Evolutionary conservation across 2,888 invertebrate species (phyloP).

Genomic region (Ornithoptera alexandrae): DNA sequence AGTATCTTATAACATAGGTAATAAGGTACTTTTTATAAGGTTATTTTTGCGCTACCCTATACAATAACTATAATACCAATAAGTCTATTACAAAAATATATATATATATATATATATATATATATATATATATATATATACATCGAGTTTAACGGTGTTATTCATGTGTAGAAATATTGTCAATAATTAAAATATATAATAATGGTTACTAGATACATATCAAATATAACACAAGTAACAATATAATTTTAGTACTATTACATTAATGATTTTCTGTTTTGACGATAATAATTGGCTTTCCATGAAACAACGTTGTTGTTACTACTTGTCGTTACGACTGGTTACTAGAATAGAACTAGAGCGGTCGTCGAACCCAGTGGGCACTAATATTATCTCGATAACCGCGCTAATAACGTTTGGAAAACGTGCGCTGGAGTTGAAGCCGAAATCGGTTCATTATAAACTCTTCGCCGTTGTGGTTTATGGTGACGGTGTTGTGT

Average conservation of each 20-base stretch:
- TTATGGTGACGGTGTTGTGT: conserved; percentile 30
- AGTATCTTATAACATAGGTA: too few species aligned
- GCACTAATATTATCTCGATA: conserved; percentile 67
- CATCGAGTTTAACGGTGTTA: background rate
- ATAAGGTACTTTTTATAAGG: too few species aligned
- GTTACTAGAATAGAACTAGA: conserved; percentile 69
- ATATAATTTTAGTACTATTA: conserved; percentile 18
- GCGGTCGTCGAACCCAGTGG: conserved; percentile 62
- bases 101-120: too few species aligned
- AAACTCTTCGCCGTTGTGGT: conserved; percentile 12
- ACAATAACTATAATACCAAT: background rate
- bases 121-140: too few species aligned
- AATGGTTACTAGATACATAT: background rate
- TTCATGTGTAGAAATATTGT: background rate
- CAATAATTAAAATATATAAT: background rate
- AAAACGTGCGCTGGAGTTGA: conserved; percentile 56
- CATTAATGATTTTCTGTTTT: conserved; percentile 33
- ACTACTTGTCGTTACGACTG: conserved; percentile 40
- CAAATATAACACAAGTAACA: background rate
- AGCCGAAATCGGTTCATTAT: conserved; percentile 39
- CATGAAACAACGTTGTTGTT: conserved; percentile 47
- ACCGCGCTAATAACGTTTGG: conserved; percentile 57
- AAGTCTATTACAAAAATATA: background rate
- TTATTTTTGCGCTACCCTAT: too few species aligned
- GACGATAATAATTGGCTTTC: conserved; percentile 45